These are phyloP conservation scores for Drosophila paranaensis DNA, from an alignment of 2,888 invertebrate species.

Conservation along the genomic window DNA sequence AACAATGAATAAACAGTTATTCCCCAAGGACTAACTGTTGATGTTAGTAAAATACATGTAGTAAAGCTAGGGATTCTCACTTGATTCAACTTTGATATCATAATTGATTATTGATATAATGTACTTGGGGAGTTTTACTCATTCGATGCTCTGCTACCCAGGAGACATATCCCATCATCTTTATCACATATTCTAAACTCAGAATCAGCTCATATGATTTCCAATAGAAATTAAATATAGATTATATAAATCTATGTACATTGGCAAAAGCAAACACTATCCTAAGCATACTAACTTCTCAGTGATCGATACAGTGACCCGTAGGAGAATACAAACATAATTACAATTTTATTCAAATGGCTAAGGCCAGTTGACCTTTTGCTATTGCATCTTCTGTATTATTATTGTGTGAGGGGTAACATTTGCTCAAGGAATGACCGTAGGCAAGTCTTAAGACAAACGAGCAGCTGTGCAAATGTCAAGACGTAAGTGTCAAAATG, in stretches of 20 bases:
- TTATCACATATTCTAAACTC: neutral
- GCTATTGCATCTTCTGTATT: slow-evolving; percentile 38
- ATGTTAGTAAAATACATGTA: neutral
- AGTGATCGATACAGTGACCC: slow-evolving; percentile 30
- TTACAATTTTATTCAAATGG: slow-evolving; percentile 72
- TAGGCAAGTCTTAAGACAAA: slow-evolving; percentile 63
- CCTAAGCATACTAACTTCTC: slow-evolving; percentile 4
- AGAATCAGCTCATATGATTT: neutral
- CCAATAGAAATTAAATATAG: neutral
- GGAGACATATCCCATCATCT: no score
- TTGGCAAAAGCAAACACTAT: slow-evolving; percentile 1
- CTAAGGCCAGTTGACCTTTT: slow-evolving; percentile 66
- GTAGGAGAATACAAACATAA: slow-evolving; percentile 58
- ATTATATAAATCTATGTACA: neutral
- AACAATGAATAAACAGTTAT: neutral
- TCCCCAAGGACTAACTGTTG: neutral
- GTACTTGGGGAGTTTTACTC: no score
- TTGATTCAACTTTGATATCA: neutral
- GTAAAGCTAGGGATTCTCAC: neutral
- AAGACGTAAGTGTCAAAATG: slow-evolving; percentile 83
- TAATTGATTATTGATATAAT: no score
- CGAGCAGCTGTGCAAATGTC: slow-evolving; percentile 82
- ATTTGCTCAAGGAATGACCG: slow-evolving; percentile 44
- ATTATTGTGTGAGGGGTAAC: slow-evolving; percentile 29
- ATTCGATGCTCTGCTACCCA: no score